Evolutionary conservation across 2,888 invertebrate species (phyloP).

Genomic region (Tigriopus californicus): DNA sequence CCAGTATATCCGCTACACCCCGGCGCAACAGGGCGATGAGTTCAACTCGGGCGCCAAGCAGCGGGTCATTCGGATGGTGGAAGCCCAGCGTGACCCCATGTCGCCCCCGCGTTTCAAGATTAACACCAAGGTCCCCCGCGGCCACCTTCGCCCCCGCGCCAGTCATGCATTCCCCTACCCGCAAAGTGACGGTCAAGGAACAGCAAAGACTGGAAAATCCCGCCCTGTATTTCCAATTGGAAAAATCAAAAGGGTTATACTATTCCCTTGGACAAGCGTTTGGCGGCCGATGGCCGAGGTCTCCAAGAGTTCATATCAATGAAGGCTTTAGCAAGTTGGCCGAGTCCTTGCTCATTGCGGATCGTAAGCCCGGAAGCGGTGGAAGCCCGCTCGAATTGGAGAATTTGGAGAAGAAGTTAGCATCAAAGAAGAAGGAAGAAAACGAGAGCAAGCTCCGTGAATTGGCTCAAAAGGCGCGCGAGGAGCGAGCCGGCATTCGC

Average conservation of each 20-base stretch:
- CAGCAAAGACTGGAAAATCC: conserved; percentile 98
- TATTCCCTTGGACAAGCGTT: conserved; percentile 87
- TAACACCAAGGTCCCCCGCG: conserved; percentile 95
- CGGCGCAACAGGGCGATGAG: conserved; percentile 81
- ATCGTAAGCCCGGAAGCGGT: conserved; percentile 54
- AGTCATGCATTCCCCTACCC: conserved; percentile 90
- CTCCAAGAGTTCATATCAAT: conserved; percentile 93
- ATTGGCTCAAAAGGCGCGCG: conserved; percentile 84
- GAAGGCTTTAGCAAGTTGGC: conserved; percentile 98
- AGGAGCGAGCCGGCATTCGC: conserved; percentile 71
- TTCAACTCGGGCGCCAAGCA: conserved; percentile 96
- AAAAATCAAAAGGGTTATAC: conserved; percentile 98
- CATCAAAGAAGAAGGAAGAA: conserved; percentile 93
- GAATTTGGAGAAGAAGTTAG: conserved; percentile 82
- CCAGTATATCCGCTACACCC: conserved; percentile 93
- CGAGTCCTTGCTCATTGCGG: conserved; percentile 92
- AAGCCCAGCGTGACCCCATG: conserved; percentile 88
- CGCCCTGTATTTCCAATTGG: conserved; percentile 98
- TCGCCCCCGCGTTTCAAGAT: conserved; percentile 93
- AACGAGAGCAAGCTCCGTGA: conserved; percentile 84
- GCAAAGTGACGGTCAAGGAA: conserved; percentile 93
- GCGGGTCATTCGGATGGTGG: conserved; percentile 84
- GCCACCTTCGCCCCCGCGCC: too few relatives aligned
- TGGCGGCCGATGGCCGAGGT: conserved; percentile 95
- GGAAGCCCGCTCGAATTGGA: conserved; percentile 83